A percentile compares a stretch with the other conserved stretches of the same genome.
Conservation (phyloP, 2,888 invertebrate species). For the Cryptops parisi region DNA sequence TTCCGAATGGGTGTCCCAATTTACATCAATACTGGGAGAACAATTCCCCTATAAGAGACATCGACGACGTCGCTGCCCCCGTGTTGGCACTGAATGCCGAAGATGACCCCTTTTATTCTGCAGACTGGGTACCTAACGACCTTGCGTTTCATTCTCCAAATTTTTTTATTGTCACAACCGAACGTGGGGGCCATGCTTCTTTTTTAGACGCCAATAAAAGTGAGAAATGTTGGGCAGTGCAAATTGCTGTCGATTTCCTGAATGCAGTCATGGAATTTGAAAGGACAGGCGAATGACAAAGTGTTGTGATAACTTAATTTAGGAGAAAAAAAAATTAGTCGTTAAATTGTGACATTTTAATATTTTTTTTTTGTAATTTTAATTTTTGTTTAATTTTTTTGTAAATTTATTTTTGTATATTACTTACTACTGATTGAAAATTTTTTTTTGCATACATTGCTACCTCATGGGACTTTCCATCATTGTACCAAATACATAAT, state of each 20-base stretch:
- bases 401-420: too few species aligned
- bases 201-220: slow-evolving; percentile 21
- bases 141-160: slow-evolving; percentile 28
- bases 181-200: slow-evolving; percentile 29
- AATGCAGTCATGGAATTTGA: slow-evolving; percentile 13
- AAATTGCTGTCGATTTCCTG: slow-evolving; percentile 14
- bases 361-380: too few species aligned
- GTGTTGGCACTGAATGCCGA: slow-evolving; percentile 27
- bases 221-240: slow-evolving; percentile 10
- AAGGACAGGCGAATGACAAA: too few species aligned
- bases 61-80: slow-evolving; percentile 28
- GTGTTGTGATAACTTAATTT: too few species aligned
- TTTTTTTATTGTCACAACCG: slow-evolving; percentile 25
- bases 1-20: slow-evolving; percentile 21
- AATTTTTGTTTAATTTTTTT: too few species aligned
- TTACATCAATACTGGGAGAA: slow-evolving; percentile 26
- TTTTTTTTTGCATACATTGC: too few species aligned
- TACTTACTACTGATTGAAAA: too few species aligned
- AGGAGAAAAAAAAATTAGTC: too few species aligned
- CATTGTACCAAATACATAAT: too few species aligned
- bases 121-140: slow-evolving; percentile 25
- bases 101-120: slow-evolving; percentile 26
- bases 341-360: too few species aligned
- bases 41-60: slow-evolving; percentile 28
- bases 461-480: too few species aligned